Evolutionary conservation across 2,113 vertebrate species (phyloP).

Genomic region (Irena cyanogastra): DNA sequence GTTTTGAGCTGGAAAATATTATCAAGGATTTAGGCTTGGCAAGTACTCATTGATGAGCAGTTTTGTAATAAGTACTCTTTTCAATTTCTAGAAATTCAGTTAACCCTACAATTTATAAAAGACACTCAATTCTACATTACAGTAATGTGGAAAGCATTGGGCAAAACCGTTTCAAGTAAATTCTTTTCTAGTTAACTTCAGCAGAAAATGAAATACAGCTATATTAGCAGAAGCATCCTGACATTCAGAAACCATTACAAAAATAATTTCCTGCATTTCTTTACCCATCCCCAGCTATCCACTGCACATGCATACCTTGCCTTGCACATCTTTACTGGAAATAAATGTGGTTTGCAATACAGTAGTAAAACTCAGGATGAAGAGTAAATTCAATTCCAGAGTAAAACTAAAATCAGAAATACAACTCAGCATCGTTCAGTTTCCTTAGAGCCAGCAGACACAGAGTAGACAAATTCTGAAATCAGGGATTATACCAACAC

Average conservation of each 20-base stretch:
- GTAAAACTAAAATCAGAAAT: conserved; percentile 11
- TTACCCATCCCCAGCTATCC: neutral
- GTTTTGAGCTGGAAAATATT: neutral
- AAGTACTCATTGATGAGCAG: neutral
- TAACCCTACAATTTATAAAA: neutral
- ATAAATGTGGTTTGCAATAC: neutral
- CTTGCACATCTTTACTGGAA: neutral
- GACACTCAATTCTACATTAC: neutral
- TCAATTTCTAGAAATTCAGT: neutral
- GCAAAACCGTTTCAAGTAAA: neutral
- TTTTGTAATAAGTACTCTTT: neutral
- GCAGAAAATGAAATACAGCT: neutral
- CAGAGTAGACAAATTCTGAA: neutral
- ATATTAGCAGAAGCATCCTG: neutral
- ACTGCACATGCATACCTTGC: neutral
- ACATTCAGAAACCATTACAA: neutral
- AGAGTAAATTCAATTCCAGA: conserved; percentile 37
- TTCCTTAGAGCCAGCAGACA: neutral
- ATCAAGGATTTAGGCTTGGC: neutral
- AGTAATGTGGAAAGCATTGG: neutral
- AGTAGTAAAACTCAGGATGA: conserved; percentile 3
- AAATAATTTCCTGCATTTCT: neutral
- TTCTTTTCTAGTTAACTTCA: neutral
- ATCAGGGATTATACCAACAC: neutral
- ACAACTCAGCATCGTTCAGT: neutral